phyloP scores from a whole-genome alignment of 2,888 invertebrate species.

The Rhodophaea formosa region DNA sequence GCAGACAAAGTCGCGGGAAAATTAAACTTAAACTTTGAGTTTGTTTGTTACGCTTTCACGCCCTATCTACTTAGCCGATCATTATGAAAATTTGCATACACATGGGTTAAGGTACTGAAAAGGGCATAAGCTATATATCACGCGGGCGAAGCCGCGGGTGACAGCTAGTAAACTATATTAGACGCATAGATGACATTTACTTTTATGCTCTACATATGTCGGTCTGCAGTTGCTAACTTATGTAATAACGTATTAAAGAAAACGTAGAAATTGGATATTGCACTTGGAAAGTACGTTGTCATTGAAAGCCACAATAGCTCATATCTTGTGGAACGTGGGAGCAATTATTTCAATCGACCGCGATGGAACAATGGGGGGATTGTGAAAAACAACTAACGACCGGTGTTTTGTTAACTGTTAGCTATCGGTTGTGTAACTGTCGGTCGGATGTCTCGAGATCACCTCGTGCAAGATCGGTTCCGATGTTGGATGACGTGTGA shows the following conservation, averaged over 20 bases:
- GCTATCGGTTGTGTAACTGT: conserved; percentile 49
- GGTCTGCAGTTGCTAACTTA: neutral
- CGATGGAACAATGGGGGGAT: conserved; percentile 60
- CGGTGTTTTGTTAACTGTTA: conserved; percentile 59
- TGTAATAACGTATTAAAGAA: conserved; percentile 6
- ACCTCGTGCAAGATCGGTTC: conserved; percentile 26
- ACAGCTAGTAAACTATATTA: no score
- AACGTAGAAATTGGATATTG: conserved; percentile 17
- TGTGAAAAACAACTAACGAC: conserved; percentile 54
- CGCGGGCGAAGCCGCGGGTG: no score
- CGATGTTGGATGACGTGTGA: conserved; percentile 8
- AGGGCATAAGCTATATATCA: no score
- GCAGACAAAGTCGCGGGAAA: no score
- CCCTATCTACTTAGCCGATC: no score
- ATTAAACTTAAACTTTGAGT: no score
- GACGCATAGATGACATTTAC: no score
- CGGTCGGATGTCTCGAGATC: conserved; percentile 30
- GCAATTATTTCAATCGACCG: conserved; percentile 51
- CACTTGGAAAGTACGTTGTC: conserved; percentile 27
- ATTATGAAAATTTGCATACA: no score
- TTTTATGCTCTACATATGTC: neutral
- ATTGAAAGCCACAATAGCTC: conserved; percentile 39
- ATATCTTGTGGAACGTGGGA: conserved; percentile 66
- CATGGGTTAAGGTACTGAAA: no score
- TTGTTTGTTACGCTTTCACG: no score